phyloP scores from a whole-genome alignment of 2,113 vertebrate genomes.

The Oncorhynchus clarkii region DNA sequence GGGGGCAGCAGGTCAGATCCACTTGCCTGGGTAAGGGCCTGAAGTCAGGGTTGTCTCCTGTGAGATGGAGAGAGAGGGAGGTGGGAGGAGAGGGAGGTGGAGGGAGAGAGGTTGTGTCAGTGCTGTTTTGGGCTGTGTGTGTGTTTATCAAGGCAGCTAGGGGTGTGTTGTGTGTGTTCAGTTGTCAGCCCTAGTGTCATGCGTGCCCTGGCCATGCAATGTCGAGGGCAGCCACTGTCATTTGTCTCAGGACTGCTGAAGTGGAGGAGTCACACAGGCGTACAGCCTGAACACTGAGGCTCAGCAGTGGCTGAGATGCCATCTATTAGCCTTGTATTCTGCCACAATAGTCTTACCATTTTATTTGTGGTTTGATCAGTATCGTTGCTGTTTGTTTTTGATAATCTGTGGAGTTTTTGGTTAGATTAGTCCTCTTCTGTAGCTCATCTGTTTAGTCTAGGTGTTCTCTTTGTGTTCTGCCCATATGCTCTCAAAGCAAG shows the following conservation, averaged over 20 bases:
- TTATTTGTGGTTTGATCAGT: not conserved
- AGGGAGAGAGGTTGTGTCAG: constrained; percentile 62
- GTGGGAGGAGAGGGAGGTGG: constrained; percentile 46
- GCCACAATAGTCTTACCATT: not conserved
- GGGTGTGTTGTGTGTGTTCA: constrained; percentile 71
- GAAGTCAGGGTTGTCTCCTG: constrained; percentile 75
- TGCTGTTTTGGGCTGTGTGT: constrained; percentile 52
- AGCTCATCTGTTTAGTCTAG: not conserved
- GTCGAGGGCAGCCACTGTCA: constrained; percentile 74
- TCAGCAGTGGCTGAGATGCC: not conserved
- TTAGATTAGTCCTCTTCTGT: not conserved
- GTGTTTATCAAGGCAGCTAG: constrained; percentile 25
- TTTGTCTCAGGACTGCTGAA: constrained; percentile 72
- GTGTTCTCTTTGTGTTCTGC: not conserved
- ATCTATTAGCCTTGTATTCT: not conserved
- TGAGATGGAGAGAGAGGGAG: constrained; percentile 63
- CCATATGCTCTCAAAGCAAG: too few relatives aligned
- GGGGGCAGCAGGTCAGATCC: constrained; percentile 83
- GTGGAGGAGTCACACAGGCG: constrained; percentile 54
- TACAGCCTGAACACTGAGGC: constrained; percentile 11
- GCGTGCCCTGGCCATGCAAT: constrained; percentile 74
- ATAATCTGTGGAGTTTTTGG: not conserved
- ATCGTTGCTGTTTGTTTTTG: not conserved
- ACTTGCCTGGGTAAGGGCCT: constrained; percentile 76
- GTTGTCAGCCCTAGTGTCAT: constrained; percentile 74